Conservation (phyloP, 92 coral and sea anemone species). For the Heliopora coerulea region DNA sequence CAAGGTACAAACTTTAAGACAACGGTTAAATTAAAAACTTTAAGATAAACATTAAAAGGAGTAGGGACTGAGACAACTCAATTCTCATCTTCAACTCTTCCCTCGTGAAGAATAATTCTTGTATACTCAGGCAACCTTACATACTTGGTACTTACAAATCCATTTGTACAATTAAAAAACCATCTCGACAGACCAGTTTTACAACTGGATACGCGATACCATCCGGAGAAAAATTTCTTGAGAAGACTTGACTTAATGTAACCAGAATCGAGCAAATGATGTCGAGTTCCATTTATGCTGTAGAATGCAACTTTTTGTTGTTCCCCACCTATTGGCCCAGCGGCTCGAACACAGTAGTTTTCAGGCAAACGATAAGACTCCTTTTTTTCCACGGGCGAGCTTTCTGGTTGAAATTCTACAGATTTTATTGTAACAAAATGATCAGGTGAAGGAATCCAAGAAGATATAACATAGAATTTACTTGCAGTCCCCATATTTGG, state of each 20-base stretch:
- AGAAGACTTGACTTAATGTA: conserved; percentile 40
- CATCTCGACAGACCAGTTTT: conserved; percentile 34
- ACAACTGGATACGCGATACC: conserved; percentile 54
- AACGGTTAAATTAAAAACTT: too few relatives aligned
- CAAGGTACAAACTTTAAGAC: too few relatives aligned
- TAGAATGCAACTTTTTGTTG: conserved; percentile 45
- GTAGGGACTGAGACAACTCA: too few relatives aligned
- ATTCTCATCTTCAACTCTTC: conserved; percentile 21
- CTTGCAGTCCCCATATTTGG: conserved; percentile 44
- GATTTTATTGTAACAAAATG: conserved; percentile 37
- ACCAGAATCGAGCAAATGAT: conserved; percentile 48
- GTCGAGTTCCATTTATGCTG: conserved; percentile 42
- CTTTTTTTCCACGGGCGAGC: conserved; percentile 38
- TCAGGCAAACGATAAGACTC: conserved; percentile 32
- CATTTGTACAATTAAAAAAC: conserved; percentile 45
- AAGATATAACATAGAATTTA: conserved; percentile 44
- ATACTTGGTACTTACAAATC: conserved; percentile 46
- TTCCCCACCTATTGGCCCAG: conserved; percentile 43
- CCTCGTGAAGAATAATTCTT: conserved; percentile 33
- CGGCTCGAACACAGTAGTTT: conserved; percentile 52
- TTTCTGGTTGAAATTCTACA: conserved; percentile 43
- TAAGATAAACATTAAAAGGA: too few relatives aligned
- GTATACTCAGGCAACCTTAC: conserved; percentile 40
- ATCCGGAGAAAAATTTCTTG: conserved; percentile 36
- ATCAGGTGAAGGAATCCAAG: conserved; percentile 51